A percentile compares a stretch with the other conserved stretches of the same genome.
phyloP scores from a whole-genome alignment of 2,888 invertebrate genomes.

The Phyllotreta striolata region DNA sequence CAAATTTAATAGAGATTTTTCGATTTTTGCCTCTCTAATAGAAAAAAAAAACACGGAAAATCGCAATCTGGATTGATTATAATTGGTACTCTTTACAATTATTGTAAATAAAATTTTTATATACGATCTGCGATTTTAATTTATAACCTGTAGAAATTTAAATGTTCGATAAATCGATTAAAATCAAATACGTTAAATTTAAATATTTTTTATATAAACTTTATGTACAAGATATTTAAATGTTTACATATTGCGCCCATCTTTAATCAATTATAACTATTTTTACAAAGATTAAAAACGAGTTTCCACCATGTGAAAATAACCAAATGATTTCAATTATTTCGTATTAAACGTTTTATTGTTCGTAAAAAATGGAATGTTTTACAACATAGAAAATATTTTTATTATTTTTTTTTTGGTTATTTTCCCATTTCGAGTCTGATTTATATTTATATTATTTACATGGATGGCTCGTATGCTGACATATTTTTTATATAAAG shows the following conservation, averaged over 20 bases:
- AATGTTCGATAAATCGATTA: no score
- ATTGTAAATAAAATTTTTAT: no score
- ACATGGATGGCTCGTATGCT: slow-evolving; percentile 56
- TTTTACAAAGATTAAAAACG: slow-evolving; percentile 52
- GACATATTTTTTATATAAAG: slow-evolving; percentile 56
- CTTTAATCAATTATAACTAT: slow-evolving; percentile 49
- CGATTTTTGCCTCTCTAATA: no score
- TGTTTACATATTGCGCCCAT: slow-evolving; percentile 56
- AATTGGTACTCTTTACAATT: no score
- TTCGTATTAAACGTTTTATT: slow-evolving; percentile 33
- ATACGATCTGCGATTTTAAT: no score
- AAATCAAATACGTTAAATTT: slow-evolving; percentile 36
- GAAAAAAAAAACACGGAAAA: no score
- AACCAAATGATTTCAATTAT: slow-evolving; percentile 52
- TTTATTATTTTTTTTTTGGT: slow-evolving; percentile 46
- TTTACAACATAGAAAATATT: slow-evolving; percentile 51
- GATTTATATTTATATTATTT: slow-evolving; percentile 48
- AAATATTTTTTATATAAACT: slow-evolving; percentile 41
- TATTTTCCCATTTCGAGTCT: slow-evolving; percentile 55
- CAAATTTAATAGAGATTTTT: no score
- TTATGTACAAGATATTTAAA: slow-evolving; percentile 55
- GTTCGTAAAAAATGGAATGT: slow-evolving; percentile 59
- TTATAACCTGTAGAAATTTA: no score
- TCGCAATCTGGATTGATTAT: no score
- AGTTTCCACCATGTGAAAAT: slow-evolving; percentile 53